Evolutionary conservation across 2,797 vertebrate genomes (phyloP), one percentile per base, ranked within the genome.

Genomic region (Agapornis canus): DNA sequence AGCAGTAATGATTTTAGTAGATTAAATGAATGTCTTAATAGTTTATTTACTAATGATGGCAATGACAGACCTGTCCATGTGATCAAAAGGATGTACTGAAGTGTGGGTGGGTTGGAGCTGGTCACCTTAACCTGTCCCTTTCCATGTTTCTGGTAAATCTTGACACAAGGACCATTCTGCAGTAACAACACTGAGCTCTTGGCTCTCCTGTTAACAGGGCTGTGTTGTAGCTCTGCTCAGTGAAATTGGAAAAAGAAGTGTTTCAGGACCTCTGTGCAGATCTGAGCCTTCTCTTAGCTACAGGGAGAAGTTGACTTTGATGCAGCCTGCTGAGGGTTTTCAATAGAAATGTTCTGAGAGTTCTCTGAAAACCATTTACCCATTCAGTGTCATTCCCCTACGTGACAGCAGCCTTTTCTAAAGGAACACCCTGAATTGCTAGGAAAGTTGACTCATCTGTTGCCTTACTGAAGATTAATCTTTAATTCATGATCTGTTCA

Each of bases 391-490:
- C 59, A 82, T 89, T 95, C 76, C 69, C 26, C 11, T 48, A 63
- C 1, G 0, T 60, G 85, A 93, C 86, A 93, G 72, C 75, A 94
- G 37, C 56, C 49, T 88, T 90, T 85, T 94, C 82, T 91, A 77
- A 87, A 93, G 85, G 59, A 91, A 60, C 76, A 79, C 82, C 69
- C 59, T 59, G 54, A 86, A 88, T 63, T 88, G 69, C 76, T 72
- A 66, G 85, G 77, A 48, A 87, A 71, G 59, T 72, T 96, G 95
- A 88, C 69, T 94, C 79, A 93, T 96, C 79, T 88, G 39, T 82
- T 94, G 76, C 87, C 57, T 87, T 87, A 43, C 65, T 87, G 79
- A 93, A 82, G 42, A 90, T 52, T 88, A 56, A 90, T 93, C 87
- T 92, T 96, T 86, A 87, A 95, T 91, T 93, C 72, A 72, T 94